Conservation (phyloP, 2,113 vertebrate genomes). For the Alexandromys fortis region DNA sequence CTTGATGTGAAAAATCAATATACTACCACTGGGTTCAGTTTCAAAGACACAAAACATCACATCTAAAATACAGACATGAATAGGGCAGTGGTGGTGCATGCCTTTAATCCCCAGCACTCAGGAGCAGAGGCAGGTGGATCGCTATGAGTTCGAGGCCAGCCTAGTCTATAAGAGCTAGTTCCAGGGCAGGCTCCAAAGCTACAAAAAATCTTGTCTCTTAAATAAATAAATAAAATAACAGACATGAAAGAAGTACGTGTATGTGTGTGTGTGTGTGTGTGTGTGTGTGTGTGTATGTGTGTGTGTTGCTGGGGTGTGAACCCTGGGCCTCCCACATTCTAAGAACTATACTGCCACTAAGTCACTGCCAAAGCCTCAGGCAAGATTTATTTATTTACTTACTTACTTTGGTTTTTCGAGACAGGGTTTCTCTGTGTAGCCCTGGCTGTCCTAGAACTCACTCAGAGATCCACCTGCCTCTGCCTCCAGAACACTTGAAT, state of each 20-base stretch:
- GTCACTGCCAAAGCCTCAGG: background rate
- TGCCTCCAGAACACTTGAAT: background rate
- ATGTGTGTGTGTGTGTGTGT: background rate
- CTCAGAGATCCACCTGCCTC: background rate
- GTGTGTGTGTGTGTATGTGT: background rate
- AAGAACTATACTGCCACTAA: background rate
- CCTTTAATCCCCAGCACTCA: no score
- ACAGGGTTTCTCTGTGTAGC: background rate
- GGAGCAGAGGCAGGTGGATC: no score
- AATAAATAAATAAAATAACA: background rate
- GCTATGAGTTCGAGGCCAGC: no score
- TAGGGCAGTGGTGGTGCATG: no score
- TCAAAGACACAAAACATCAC: background rate
- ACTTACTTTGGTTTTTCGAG: background rate
- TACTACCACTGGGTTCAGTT: background rate
- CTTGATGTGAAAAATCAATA: conserved; percentile 16
- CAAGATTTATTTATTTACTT: background rate
- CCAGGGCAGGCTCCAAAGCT: no score
- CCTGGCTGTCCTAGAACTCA: background rate
- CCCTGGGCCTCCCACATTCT: background rate
- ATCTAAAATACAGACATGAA: background rate
- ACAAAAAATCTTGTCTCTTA: no score
- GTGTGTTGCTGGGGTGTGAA: background rate
- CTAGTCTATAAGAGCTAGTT: no score
- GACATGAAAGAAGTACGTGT: background rate